These are phyloP conservation scores for Acleris literana DNA, from an alignment of 2,888 invertebrate species.

Conservation along the genomic window DNA sequence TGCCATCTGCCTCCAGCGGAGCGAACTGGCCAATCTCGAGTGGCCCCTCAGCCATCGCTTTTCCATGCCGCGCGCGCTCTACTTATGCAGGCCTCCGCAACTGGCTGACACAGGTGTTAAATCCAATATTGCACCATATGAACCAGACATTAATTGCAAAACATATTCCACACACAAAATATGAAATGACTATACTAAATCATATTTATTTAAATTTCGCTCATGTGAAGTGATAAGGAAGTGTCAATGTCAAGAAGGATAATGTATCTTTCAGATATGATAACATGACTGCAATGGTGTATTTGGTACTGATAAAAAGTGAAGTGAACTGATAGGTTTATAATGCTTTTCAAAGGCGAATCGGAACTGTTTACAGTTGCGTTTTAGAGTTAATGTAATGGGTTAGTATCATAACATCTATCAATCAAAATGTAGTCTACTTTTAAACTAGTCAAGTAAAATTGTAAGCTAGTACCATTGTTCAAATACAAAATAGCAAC, in stretches of 20 bases:
- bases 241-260: too few species aligned
- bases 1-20: conserved; percentile 87
- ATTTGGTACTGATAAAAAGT: conserved; percentile 6
- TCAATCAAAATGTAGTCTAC: too few species aligned
- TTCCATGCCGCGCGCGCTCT: conserved; percentile 82
- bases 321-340: conserved; percentile 14
- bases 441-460: too few species aligned
- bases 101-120: conserved; percentile 61
- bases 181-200: neutral
- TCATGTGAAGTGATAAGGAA: conserved; percentile 24
- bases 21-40: conserved; percentile 76
- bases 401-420: too few species aligned
- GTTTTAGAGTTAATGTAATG: too few species aligned
- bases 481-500: too few species aligned
- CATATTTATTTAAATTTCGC: too few species aligned
- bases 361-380: too few species aligned
- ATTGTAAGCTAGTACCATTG: too few species aligned
- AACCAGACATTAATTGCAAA: conserved; percentile 3
- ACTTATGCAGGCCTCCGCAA: conserved; percentile 73
- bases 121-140: conserved; percentile 35
- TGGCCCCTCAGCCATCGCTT: conserved; percentile 73
- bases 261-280: too few species aligned
- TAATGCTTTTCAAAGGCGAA: neutral
- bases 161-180: conserved; percentile 2
- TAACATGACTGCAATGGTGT: too few species aligned